phyloP scores from a whole-genome alignment of 2,113 vertebrate genomes.

The Anarrhichthys ocellatus region DNA sequence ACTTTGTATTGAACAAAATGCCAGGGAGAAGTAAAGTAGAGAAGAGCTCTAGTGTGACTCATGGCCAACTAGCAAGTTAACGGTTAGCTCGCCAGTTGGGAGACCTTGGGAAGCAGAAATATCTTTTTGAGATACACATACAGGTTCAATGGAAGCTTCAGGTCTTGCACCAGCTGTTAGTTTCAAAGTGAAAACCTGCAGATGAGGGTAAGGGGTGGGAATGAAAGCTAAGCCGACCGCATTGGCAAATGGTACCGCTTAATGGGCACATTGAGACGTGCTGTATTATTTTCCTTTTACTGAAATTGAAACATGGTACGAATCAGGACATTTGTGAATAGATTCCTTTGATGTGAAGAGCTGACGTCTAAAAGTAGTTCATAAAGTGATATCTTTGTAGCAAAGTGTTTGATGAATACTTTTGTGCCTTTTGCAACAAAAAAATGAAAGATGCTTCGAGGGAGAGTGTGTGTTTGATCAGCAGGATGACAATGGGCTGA shows the following conservation, averaged over 20 bases:
- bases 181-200: slow-evolving; percentile 1
- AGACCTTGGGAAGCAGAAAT: neutral
- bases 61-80: too few relatives aligned
- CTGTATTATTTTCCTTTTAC: slow-evolving; percentile 8
- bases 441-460: neutral
- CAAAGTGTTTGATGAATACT: slow-evolving; percentile 26
- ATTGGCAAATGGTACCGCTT: neutral
- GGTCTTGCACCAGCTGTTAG: neutral
- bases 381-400: slow-evolving; percentile 31
- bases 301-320: slow-evolving; percentile 13
- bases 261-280: neutral
- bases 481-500: neutral
- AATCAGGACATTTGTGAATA: slow-evolving; percentile 35
- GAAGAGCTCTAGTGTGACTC: too few relatives aligned
- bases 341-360: slow-evolving; percentile 34
- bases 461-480: neutral
- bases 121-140: neutral
- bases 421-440: slow-evolving; percentile 11
- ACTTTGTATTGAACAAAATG: neutral
- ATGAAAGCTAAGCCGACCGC: neutral
- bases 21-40: too few relatives aligned
- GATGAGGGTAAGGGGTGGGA: neutral
- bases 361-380: slow-evolving; percentile 24
- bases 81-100: neutral
- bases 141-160: neutral